Evolutionary conservation across 2,797 vertebrate species (phyloP).

Genomic region (Phoebastria nigripes): DNA sequence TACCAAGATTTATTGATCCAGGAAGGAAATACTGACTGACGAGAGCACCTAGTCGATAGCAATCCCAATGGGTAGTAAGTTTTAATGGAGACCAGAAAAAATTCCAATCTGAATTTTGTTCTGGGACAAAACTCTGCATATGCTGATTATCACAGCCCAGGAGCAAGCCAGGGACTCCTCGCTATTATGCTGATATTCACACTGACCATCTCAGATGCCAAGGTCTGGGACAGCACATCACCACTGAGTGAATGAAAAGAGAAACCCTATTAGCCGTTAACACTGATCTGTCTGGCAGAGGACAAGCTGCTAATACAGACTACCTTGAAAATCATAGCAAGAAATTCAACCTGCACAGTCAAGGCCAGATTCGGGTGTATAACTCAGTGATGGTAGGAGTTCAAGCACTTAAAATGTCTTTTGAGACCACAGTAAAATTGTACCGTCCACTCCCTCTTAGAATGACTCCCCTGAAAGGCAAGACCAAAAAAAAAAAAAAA

Average conservation of each 20-base stretch:
- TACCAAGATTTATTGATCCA: slow-evolving; percentile 65
- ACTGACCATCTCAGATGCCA: background rate
- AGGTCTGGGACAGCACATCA: background rate
- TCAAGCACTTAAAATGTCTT: slow-evolving; percentile 39
- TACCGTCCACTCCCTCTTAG: background rate
- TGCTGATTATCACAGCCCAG: background rate
- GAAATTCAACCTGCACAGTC: slow-evolving; percentile 27
- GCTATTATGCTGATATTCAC: background rate
- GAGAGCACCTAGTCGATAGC: slow-evolving; percentile 42
- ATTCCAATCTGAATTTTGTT: background rate
- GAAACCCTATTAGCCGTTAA: slow-evolving; percentile 19
- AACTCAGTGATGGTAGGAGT: slow-evolving; percentile 26
- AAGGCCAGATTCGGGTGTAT: background rate
- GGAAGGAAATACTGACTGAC: slow-evolving; percentile 54
- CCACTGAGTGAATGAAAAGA: background rate
- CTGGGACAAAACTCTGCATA: background rate
- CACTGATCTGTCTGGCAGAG: background rate
- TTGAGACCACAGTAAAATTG: slow-evolving; percentile 25
- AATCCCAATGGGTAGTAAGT: slow-evolving; percentile 50
- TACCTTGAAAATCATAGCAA: slow-evolving; percentile 31
- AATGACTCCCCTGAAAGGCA: background rate
- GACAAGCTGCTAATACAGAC: slow-evolving; percentile 13
- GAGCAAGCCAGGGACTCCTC: background rate
- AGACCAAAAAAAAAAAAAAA: background rate
- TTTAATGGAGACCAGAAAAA: slow-evolving; percentile 17